Conservation (phyloP, 1,140 invertebrate genomes). For the Drosophila ironensis region DNA sequence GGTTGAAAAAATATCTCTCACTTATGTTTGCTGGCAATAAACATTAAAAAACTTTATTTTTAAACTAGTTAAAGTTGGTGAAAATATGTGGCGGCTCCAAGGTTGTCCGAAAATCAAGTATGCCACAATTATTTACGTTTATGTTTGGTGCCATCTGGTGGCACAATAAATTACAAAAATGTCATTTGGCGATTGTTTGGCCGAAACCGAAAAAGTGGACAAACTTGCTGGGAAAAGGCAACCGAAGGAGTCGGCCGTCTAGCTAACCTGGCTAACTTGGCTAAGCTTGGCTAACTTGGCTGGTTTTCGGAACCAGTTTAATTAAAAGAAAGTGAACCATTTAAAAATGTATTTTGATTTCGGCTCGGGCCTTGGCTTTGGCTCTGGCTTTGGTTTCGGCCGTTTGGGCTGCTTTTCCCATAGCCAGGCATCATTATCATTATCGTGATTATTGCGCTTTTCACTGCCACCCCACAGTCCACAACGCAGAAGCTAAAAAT, state of each 20-base stretch:
- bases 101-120: too few relatives aligned
- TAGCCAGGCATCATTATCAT: conserved; percentile 15
- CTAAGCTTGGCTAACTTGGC: neutral
- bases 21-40: too few relatives aligned
- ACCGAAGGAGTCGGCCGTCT: neutral
- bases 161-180: conserved; percentile 32
- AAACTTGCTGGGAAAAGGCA: conserved; percentile 33
- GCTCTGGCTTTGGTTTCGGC: neutral
- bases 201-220: conserved; percentile 29
- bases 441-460: conserved; percentile 49
- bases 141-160: neutral
- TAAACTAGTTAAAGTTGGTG: too few relatives aligned
- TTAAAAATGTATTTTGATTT: conserved; percentile 56
- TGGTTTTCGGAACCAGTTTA: conserved; percentile 63
- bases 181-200: conserved; percentile 31
- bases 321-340: conserved; percentile 78
- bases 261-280: conserved; percentile 13
- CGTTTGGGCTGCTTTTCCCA: conserved; percentile 32
- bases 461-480: conserved; percentile 17
- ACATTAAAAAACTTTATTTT: too few relatives aligned
- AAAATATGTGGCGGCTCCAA: too few relatives aligned
- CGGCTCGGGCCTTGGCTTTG: neutral
- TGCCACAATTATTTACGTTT: neutral
- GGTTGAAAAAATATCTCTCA: too few relatives aligned
- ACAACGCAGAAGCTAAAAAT: conserved; percentile 29